Conservation (phyloP, 2,113 vertebrate species). For the Sceloporus undulatus region DNA sequence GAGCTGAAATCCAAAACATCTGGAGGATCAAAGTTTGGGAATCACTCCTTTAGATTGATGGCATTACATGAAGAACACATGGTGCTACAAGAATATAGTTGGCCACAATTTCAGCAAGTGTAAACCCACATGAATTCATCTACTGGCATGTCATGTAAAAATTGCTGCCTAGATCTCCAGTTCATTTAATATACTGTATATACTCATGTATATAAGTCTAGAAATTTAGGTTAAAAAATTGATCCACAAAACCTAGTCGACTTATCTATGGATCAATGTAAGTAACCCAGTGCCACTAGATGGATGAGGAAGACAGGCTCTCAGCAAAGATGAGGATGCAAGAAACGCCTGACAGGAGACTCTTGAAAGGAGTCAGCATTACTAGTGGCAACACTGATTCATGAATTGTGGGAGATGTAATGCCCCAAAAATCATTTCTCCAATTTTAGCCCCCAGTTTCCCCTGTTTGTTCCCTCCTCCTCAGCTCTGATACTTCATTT, state of each 20-base stretch:
- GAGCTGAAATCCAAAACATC: too few species aligned
- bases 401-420: too few species aligned
- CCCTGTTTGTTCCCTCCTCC: not conserved
- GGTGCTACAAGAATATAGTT: not conserved
- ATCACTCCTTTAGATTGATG: too few species aligned
- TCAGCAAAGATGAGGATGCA: not conserved
- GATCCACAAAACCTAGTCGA: too few species aligned
- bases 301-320: constrained; percentile 36
- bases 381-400: too few species aligned
- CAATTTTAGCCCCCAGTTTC: constrained; percentile 6
- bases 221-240: too few species aligned
- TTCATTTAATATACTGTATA: not conserved
- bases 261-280: too few species aligned
- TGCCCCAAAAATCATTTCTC: too few species aligned
- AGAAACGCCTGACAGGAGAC: constrained; percentile 34
- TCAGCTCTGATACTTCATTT: not conserved
- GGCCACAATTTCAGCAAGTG: not conserved
- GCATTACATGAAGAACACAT: not conserved
- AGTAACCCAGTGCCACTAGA: not conserved
- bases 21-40: too few species aligned
- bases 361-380: not conserved
- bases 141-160: not conserved
- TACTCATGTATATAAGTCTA: too few species aligned
- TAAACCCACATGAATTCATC: not conserved
- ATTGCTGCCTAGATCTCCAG: not conserved